Conservation (phyloP, 1,140 invertebrate genomes). For the Diabrotica virgifera region DNA sequence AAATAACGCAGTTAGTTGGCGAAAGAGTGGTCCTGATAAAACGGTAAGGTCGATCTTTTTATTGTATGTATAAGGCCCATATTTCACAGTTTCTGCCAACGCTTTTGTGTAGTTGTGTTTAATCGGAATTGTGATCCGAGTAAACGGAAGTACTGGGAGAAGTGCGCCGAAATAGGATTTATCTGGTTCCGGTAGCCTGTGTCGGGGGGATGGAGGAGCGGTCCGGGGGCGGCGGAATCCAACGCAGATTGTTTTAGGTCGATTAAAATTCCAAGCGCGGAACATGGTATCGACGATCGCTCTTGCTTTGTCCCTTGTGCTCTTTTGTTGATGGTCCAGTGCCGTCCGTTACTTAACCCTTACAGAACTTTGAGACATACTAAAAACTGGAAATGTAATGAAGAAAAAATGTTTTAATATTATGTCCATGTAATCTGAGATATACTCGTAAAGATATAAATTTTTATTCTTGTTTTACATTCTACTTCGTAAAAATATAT, state of each 20-base stretch:
- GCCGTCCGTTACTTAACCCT: neutral
- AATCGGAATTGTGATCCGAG: conserved; percentile 37
- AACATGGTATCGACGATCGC: conserved; percentile 25
- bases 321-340: conserved; percentile 23
- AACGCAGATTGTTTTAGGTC: conserved; percentile 44
- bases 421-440: too few species aligned
- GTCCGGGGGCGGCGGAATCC: conserved; percentile 14
- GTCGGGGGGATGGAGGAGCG: neutral
- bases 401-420: too few species aligned
- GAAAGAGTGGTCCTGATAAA: conserved; percentile 15
- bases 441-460: too few species aligned
- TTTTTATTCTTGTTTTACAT: too few species aligned
- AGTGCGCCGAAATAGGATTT: conserved; percentile 40
- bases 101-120: conserved; percentile 35
- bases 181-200: conserved; percentile 36
- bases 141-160: conserved; percentile 38
- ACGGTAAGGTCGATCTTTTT: conserved; percentile 11
- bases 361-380: too few species aligned
- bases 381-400: too few species aligned
- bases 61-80: conserved; percentile 20
- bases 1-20: conserved; percentile 9
- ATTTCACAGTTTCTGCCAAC: conserved; percentile 25
- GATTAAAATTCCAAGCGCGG: conserved; percentile 42
- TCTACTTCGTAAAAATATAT: too few species aligned
- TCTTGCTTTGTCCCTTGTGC: conserved; percentile 24